Evolutionary conservation across 2,113 vertebrate species (phyloP).

Genomic region (Typhlomys cinereus): DNA sequence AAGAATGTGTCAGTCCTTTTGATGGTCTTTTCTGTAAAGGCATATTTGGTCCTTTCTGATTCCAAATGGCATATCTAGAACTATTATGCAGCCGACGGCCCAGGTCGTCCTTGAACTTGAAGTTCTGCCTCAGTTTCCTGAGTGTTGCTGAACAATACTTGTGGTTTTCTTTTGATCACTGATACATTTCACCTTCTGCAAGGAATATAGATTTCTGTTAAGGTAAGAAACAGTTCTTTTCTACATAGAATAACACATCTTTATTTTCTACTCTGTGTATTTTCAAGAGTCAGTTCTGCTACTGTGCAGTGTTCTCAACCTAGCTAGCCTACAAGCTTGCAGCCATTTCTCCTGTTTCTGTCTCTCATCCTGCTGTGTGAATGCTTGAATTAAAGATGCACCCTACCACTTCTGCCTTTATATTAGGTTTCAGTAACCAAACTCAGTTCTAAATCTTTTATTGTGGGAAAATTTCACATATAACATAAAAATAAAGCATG

Average conservation of each 20-base stretch:
- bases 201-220: background rate
- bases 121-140: background rate
- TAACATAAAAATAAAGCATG: background rate
- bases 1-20: background rate
- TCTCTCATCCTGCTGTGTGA: no score
- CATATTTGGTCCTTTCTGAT: conserved; percentile 9
- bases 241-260: no score
- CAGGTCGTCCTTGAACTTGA: background rate
- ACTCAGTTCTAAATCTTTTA: conserved; percentile 7
- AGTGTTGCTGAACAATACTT: background rate
- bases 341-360: no score
- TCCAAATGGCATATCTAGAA: background rate
- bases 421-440: no score
- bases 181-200: background rate
- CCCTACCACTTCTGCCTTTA: no score
- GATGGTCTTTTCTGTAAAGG: background rate
- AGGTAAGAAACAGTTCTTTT: background rate
- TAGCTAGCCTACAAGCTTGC: no score
- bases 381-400: no score
- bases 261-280: no score
- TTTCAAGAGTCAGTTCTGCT: no score
- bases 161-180: background rate
- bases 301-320: no score
- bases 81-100: background rate
- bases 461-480: conserved; percentile 36